Evolutionary conservation across 2,113 vertebrate species (phyloP).

Genomic region (Philantomba maxwellii): DNA sequence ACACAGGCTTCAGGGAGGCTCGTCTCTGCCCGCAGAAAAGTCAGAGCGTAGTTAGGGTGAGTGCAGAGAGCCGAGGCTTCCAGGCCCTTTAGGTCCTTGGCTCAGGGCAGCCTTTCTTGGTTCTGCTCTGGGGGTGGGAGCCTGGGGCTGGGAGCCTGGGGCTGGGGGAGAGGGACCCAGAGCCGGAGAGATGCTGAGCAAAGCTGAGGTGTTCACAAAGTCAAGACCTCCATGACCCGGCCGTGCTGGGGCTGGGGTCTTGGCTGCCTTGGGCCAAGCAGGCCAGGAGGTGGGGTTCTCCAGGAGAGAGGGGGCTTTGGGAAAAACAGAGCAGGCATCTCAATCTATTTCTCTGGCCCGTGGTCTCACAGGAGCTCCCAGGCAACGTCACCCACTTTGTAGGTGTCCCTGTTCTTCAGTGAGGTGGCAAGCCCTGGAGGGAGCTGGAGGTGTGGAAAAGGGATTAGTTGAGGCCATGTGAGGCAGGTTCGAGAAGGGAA

Average conservation of each 20-base stretch:
- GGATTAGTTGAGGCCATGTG: neutral
- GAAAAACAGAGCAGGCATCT: neutral
- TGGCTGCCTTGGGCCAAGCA: neutral
- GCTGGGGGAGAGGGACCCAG: neutral
- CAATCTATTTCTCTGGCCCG: neutral
- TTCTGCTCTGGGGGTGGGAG: neutral
- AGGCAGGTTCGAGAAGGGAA: neutral
- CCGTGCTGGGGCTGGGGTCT: neutral
- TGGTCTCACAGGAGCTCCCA: neutral
- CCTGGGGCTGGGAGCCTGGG: neutral
- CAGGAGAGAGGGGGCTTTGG: neutral
- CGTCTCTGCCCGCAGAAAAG: neutral
- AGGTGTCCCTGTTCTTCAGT: neutral
- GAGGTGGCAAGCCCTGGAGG: neutral
- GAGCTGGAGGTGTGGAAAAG: neutral
- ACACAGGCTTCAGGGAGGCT: neutral
- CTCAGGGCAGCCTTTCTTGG: neutral
- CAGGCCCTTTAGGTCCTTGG: neutral
- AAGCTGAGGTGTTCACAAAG: neutral
- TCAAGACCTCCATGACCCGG: neutral
- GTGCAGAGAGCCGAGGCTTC: neutral
- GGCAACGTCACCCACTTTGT: neutral
- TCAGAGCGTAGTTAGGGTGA: neutral
- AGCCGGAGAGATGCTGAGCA: neutral
- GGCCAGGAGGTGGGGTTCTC: neutral